phyloP scores from a whole-genome alignment of 2,113 vertebrate genomes.

The Anhinga anhinga region DNA sequence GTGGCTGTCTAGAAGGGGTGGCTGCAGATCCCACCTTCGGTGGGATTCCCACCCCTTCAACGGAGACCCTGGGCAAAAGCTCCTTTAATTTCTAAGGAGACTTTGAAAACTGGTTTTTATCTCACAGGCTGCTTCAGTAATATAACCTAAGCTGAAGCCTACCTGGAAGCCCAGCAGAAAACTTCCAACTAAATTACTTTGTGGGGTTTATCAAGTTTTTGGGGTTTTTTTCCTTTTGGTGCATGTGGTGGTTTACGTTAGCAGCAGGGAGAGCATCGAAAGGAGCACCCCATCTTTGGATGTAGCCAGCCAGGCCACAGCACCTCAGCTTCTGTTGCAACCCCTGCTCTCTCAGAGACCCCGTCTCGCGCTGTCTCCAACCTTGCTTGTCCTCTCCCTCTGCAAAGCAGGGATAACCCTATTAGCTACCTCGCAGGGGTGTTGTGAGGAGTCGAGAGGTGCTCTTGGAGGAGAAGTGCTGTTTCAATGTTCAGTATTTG shows the following conservation, averaged over 20 bases:
- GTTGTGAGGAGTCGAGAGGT: neutral
- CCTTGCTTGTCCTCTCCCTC: neutral
- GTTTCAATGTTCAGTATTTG: neutral
- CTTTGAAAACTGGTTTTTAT: neutral
- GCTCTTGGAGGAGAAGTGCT: neutral
- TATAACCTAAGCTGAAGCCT: neutral
- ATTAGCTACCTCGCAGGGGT: neutral
- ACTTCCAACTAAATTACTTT: neutral
- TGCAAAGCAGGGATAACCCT: neutral
- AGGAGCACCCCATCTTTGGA: neutral
- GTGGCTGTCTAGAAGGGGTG: neutral
- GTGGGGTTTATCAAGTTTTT: neutral
- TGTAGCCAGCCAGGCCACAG: neutral
- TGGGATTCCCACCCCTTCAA: neutral
- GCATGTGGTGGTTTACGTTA: neutral
- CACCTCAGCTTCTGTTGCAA: neutral
- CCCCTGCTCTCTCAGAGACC: neutral
- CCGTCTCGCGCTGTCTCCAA: neutral
- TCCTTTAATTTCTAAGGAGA: neutral
- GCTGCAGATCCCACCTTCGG: neutral
- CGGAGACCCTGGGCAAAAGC: neutral
- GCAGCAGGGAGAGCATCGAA: neutral
- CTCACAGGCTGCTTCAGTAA: neutral
- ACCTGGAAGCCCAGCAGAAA: neutral
- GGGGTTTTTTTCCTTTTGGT: neutral